phyloP scores from a whole-genome alignment of 2,888 invertebrate genomes.

The Fissipunctia ypsillon region DNA sequence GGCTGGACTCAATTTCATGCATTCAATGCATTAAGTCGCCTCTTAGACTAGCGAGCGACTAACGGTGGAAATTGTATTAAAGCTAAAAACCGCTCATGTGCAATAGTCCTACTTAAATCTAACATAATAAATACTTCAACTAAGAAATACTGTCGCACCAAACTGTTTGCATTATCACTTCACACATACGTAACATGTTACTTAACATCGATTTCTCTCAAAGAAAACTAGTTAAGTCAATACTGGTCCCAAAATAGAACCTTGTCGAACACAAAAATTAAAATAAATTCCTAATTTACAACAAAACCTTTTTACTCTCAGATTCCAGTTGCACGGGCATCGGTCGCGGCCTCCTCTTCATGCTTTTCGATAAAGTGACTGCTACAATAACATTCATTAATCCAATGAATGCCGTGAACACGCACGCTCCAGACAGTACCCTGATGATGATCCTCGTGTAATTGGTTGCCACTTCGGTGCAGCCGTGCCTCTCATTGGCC shows the following conservation, averaged over 20 bases:
- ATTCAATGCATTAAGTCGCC: slow-evolving; percentile 38
- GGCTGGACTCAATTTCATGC: slow-evolving; percentile 41
- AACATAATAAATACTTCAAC: slow-evolving; percentile 56
- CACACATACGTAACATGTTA: slow-evolving; percentile 59
- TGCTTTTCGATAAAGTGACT: slow-evolving; percentile 72
- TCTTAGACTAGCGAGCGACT: slow-evolving; percentile 46
- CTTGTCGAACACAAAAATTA: slow-evolving; percentile 36
- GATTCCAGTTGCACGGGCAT: slow-evolving; percentile 76
- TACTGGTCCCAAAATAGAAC: slow-evolving; percentile 42
- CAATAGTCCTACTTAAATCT: slow-evolving; percentile 47
- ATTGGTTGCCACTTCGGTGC: slow-evolving; percentile 81
- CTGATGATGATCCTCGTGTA: slow-evolving; percentile 82
- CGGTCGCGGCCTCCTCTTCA: slow-evolving; percentile 74
- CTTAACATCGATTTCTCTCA: slow-evolving; percentile 61
- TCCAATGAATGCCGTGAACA: slow-evolving; percentile 80
- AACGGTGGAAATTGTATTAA: slow-evolving; percentile 60
- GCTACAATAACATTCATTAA: slow-evolving; percentile 77
- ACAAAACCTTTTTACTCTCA: slow-evolving; percentile 85
- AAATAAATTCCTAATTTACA: slow-evolving; percentile 64
- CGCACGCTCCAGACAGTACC: slow-evolving; percentile 76
- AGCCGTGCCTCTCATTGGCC: slow-evolving; percentile 86
- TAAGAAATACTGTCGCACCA: slow-evolving; percentile 58
- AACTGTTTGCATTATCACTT: slow-evolving; percentile 53
- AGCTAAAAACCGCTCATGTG: slow-evolving; percentile 54
- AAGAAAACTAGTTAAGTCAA: slow-evolving; percentile 50